Conservation (phyloP, 1,140 invertebrate species). For the Diachasma alloeum region DNA sequence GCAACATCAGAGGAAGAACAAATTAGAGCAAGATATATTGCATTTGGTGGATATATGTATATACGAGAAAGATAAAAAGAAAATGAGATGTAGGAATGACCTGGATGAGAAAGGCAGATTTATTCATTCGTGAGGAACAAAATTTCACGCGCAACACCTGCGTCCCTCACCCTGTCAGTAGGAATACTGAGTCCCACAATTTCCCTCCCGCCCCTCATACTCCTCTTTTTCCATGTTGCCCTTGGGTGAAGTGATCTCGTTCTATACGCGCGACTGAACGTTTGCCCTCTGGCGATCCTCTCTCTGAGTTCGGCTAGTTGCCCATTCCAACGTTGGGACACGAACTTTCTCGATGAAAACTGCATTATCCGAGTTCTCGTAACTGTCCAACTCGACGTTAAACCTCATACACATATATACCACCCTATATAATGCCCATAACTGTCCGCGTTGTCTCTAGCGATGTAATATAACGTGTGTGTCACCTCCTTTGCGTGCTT, state of each 20-base stretch:
- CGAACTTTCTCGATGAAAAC: slow-evolving; percentile 61
- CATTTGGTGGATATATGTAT: background rate
- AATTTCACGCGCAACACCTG: slow-evolving; percentile 37
- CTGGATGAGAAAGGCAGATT: slow-evolving; percentile 30
- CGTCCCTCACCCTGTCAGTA: slow-evolving; percentile 15
- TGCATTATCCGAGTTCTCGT: slow-evolving; percentile 54
- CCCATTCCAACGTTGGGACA: slow-evolving; percentile 6
- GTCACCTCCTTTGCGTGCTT: background rate
- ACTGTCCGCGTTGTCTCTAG: background rate
- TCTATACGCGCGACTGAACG: slow-evolving; percentile 8
- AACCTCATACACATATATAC: slow-evolving; percentile 23
- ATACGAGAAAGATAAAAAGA: background rate
- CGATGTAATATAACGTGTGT: background rate
- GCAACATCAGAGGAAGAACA: background rate
- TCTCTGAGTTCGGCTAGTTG: slow-evolving; percentile 12
- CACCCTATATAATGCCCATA: background rate
- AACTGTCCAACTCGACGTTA: slow-evolving; percentile 34
- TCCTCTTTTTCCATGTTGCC: background rate
- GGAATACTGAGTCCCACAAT: slow-evolving; percentile 8
- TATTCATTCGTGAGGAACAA: slow-evolving; percentile 36
- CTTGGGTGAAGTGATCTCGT: slow-evolving; percentile 4
- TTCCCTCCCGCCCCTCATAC: background rate
- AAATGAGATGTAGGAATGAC: slow-evolving; percentile 17
- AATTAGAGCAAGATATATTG: background rate
- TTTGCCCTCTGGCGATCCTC: slow-evolving; percentile 33